phyloP scores from a whole-genome alignment of 23 tunicate species.

The Corella eumyota region DNA sequence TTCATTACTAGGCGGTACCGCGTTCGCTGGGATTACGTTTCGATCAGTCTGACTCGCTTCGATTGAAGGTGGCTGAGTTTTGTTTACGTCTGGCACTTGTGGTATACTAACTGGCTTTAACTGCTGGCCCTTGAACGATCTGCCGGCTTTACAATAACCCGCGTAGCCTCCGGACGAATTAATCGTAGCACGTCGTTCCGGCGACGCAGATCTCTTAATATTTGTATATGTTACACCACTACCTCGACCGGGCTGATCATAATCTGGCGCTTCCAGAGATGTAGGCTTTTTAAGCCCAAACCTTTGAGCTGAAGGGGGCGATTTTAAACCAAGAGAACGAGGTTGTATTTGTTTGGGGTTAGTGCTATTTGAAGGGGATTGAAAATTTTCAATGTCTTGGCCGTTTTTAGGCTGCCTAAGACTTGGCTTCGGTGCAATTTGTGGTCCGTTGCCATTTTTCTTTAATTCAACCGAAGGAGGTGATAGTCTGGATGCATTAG shows the following conservation, averaged over 20 bases:
- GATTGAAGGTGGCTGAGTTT: background rate
- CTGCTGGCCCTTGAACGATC: slow-evolving; percentile 50
- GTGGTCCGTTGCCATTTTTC: slow-evolving; percentile 4
- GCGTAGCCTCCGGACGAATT: slow-evolving; percentile 16
- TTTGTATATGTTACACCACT: slow-evolving; percentile 8
- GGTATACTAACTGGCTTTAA: slow-evolving; percentile 70
- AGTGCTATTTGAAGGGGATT: background rate
- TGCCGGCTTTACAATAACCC: slow-evolving; percentile 15
- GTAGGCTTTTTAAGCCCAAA: slow-evolving; percentile 5
- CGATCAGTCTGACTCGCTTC: background rate
- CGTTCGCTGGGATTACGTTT: no score
- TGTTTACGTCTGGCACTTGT: slow-evolving; percentile 28
- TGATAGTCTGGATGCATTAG: background rate
- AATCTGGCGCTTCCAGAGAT: background rate
- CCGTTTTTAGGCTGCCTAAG: background rate
- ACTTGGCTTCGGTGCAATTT: slow-evolving; percentile 18
- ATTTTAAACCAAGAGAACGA: background rate
- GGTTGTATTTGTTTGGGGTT: background rate
- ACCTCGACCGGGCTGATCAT: background rate
- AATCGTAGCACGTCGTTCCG: slow-evolving; percentile 26
- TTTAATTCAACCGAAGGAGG: slow-evolving; percentile 6
- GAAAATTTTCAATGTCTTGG: background rate
- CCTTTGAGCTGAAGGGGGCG: background rate
- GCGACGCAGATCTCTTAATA: slow-evolving; percentile 22
- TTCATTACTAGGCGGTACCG: no score